Percentiles rank a stretch among this genome's conserved stretches.
phyloP scores from a whole-genome alignment of 2,888 invertebrate species.

The Tenthredo distinguenda region DNA sequence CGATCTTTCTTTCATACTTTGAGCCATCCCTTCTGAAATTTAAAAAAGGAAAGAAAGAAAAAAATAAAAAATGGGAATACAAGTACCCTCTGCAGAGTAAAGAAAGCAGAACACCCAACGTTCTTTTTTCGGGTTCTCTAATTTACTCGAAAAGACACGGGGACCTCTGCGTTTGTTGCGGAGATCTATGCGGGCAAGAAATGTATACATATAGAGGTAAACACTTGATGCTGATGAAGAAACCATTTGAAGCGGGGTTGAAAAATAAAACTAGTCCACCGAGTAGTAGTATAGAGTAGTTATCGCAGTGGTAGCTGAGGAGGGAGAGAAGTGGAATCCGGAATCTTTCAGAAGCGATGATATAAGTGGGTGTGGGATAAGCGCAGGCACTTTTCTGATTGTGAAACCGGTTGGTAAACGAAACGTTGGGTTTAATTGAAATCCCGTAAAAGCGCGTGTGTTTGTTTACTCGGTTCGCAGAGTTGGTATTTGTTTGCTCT shows the following conservation, averaged over 20 bases:
- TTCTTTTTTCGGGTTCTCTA: not conserved
- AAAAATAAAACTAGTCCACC: not conserved
- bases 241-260: not conserved
- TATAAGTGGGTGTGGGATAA: constrained; percentile 39
- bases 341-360: constrained; percentile 19
- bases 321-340: constrained; percentile 9
- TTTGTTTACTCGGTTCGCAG: constrained; percentile 7
- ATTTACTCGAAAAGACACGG: not conserved
- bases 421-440: constrained; percentile 40
- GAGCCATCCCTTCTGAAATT: not conserved
- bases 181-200: not conserved
- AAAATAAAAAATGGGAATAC: not conserved
- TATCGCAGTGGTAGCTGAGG: not conserved
- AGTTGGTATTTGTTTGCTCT: constrained; percentile 32
- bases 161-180: not conserved
- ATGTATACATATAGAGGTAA: not conserved
- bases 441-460: constrained; percentile 9
- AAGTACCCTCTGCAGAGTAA: not conserved
- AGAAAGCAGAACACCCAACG: not conserved
- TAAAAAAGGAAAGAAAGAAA: not conserved
- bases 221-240: constrained; percentile 25
- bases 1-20: constrained; percentile 33
- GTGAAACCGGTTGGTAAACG: constrained; percentile 34
- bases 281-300: not conserved
- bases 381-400: constrained; percentile 43